phyloP scores from a whole-genome alignment of 2,797 vertebrate species.

The Allobates femoralis region DNA sequence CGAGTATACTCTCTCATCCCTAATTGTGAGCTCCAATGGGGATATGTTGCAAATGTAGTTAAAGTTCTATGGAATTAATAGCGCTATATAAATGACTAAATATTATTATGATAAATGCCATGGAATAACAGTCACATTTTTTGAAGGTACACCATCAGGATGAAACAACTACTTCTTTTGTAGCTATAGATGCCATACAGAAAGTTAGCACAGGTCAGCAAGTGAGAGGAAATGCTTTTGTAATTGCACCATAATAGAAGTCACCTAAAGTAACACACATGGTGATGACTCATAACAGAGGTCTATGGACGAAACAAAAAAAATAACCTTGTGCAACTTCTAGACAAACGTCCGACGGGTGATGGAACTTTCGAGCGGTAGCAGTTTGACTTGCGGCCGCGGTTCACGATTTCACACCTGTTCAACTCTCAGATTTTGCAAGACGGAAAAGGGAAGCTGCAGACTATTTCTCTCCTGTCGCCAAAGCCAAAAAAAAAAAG shows the following conservation, averaged over 20 bases:
- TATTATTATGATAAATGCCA: too few relatives aligned
- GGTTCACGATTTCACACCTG: conserved; percentile 86
- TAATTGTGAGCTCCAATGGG: too few relatives aligned
- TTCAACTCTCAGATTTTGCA: conserved; percentile 82
- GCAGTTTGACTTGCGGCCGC: conserved; percentile 81
- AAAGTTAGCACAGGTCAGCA: conserved; percentile 53
- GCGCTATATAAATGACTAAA: too few relatives aligned
- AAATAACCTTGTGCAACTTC: conserved; percentile 85
- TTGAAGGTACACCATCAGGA: too few relatives aligned
- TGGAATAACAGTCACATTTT: too few relatives aligned
- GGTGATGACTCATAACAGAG: conserved; percentile 83
- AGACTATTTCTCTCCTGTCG: conserved; percentile 79
- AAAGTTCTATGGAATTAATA: too few relatives aligned
- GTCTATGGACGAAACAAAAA: conserved; percentile 81
- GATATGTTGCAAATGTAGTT: too few relatives aligned
- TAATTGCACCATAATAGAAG: conserved; percentile 74
- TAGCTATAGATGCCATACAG: neutral
- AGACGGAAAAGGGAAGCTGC: conserved; percentile 81
- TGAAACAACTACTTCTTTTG: neutral
- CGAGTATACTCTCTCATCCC: too few relatives aligned
- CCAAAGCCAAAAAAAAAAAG: conserved; percentile 81
- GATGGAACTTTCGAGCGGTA: conserved; percentile 83
- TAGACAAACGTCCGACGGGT: conserved; percentile 78
- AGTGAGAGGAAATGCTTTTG: conserved; percentile 71
- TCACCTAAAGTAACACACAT: conserved; percentile 75